phyloP scores from a whole-genome alignment of 2,797 vertebrate genomes.

The Eulemur mongoz region DNA sequence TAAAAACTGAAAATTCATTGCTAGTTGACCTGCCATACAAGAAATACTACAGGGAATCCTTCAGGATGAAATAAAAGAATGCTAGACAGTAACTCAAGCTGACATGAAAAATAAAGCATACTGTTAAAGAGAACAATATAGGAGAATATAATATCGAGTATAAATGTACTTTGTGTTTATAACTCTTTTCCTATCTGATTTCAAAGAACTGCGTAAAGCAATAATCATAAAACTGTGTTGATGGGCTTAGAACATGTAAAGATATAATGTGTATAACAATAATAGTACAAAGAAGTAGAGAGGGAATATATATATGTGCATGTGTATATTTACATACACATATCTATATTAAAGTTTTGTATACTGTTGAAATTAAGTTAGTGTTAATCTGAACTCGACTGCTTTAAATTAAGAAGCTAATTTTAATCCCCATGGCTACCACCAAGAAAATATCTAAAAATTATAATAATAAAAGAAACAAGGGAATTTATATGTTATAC shows the following conservation, averaged over 20 bases:
- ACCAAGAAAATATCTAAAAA: background rate
- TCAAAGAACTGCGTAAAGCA: background rate
- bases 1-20: background rate
- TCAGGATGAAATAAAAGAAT: background rate
- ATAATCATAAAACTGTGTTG: background rate
- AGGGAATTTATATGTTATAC: background rate
- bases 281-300: background rate
- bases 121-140: background rate
- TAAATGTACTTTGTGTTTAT: background rate
- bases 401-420: slow-evolving; percentile 16
- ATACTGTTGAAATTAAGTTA: background rate
- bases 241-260: background rate
- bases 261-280: background rate
- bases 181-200: background rate
- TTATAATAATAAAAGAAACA: background rate
- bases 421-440: background rate
- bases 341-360: background rate
- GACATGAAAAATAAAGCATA: background rate
- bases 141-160: background rate
- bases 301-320: background rate
- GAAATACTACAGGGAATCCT: background rate
- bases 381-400: background rate
- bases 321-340: background rate
- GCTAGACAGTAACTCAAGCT: background rate
- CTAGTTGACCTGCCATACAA: background rate